Evolutionary conservation across 2,113 vertebrate species (phyloP).

Genomic region (Eublepharis macularius): DNA sequence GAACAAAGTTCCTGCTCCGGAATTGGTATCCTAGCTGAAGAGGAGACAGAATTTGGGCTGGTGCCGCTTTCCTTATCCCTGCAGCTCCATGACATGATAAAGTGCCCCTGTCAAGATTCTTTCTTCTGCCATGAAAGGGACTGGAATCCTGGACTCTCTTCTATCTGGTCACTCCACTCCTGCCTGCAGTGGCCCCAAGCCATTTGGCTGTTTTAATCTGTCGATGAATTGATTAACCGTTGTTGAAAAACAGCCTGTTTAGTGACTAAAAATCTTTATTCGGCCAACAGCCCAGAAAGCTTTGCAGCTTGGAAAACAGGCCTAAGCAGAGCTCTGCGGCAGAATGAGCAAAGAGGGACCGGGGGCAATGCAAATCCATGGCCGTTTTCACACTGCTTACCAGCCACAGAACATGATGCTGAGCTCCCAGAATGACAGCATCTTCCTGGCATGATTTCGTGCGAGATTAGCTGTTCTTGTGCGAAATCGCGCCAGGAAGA

Average conservation of each 20-base stretch:
- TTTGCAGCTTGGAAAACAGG: background rate
- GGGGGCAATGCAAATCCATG: background rate
- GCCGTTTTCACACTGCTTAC: too few relatives aligned
- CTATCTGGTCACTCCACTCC: background rate
- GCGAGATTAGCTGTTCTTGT: too few relatives aligned
- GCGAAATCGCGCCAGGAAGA: too few relatives aligned
- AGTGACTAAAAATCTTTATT: constrained; percentile 1
- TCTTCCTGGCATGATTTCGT: too few relatives aligned
- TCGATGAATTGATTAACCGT: background rate
- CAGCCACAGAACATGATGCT: too few relatives aligned
- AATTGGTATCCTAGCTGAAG: too few relatives aligned
- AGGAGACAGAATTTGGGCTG: background rate
- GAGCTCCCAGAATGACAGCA: too few relatives aligned
- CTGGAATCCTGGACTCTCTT: background rate
- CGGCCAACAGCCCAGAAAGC: background rate
- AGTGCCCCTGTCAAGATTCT: too few relatives aligned
- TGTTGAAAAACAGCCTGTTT: background rate
- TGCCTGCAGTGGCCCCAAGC: background rate
- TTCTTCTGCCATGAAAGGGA: background rate
- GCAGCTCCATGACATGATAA: background rate
- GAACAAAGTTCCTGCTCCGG: too few relatives aligned
- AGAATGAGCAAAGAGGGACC: background rate
- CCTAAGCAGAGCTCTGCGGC: background rate
- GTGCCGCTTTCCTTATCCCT: background rate
- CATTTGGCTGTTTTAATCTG: background rate